Evolutionary conservation across 2,888 invertebrate species (phyloP).

Genomic region (Nomada ruficornis): DNA sequence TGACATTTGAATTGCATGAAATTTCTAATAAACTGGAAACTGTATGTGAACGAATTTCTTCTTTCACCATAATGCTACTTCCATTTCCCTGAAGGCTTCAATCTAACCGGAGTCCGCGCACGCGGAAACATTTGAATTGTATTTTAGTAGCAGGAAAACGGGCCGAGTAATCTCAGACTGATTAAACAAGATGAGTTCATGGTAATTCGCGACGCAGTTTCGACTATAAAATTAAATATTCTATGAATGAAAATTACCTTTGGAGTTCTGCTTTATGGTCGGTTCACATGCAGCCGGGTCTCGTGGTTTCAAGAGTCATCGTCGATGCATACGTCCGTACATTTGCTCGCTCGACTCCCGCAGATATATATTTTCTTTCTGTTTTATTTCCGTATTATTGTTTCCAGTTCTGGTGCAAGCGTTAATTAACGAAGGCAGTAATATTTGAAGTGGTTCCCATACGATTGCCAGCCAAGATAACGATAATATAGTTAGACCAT

Average conservation of each 20-base stretch:
- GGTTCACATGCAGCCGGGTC: conserved; percentile 19
- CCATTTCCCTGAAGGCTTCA: not conserved
- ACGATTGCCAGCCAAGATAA: not conserved
- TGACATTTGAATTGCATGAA: too few species aligned
- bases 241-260: conserved; percentile 43
- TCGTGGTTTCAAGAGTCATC: conserved; percentile 35
- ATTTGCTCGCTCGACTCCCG: not conserved
- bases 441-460: not conserved
- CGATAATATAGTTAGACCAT: not conserved
- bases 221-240: conserved; percentile 41
- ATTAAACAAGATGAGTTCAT: conserved; percentile 26
- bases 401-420: not conserved
- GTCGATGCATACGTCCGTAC: conserved; percentile 2
- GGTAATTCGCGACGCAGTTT: conserved; percentile 28
- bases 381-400: conserved; percentile 5
- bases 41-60: not conserved
- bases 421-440: conserved; percentile 16
- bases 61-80: not conserved
- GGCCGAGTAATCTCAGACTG: conserved; percentile 16
- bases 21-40: too few species aligned
- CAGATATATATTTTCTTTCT: not conserved
- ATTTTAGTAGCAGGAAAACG: conserved; percentile 10
- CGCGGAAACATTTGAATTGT: conserved; percentile 2
- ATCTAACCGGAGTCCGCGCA: not conserved
- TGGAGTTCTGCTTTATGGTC: conserved; percentile 29